phyloP scores from a whole-genome alignment of 2,113 vertebrate species.

The Vicugna pacos region DNA sequence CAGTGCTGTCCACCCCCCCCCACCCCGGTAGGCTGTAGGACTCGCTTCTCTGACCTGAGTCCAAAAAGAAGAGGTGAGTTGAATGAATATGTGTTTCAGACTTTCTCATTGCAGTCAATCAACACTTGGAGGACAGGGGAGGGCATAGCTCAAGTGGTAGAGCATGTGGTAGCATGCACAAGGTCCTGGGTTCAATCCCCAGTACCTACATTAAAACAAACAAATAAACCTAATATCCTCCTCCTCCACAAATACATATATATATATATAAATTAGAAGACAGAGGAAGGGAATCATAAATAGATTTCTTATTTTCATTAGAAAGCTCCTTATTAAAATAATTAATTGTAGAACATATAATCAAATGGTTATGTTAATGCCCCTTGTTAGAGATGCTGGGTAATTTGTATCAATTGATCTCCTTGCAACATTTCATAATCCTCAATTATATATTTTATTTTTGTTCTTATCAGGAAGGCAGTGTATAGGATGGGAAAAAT shows the following conservation, averaged over 20 bases:
- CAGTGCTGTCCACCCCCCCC: neutral
- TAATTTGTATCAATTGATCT: neutral
- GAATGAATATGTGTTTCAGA: neutral
- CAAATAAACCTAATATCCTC: too few relatives aligned
- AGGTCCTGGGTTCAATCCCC: too few relatives aligned
- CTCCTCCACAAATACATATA: too few relatives aligned
- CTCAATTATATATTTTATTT: neutral
- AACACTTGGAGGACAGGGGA: neutral
- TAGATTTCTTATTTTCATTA: neutral
- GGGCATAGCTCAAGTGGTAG: neutral
- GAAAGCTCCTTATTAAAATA: neutral
- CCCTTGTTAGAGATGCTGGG: neutral
- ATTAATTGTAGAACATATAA: neutral
- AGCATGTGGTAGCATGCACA: too few relatives aligned
- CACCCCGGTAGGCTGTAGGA: neutral
- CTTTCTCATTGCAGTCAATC: neutral
- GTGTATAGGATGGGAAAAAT: neutral
- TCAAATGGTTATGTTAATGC: neutral
- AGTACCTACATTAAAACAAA: too few relatives aligned
- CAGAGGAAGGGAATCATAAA: neutral
- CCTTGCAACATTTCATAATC: neutral
- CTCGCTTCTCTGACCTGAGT: neutral
- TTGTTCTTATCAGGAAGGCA: neutral
- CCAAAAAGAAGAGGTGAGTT: neutral
- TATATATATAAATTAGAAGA: neutral